Evolutionary conservation across 2,113 vertebrate species (phyloP).

Genomic region (Xerus inauris): DNA sequence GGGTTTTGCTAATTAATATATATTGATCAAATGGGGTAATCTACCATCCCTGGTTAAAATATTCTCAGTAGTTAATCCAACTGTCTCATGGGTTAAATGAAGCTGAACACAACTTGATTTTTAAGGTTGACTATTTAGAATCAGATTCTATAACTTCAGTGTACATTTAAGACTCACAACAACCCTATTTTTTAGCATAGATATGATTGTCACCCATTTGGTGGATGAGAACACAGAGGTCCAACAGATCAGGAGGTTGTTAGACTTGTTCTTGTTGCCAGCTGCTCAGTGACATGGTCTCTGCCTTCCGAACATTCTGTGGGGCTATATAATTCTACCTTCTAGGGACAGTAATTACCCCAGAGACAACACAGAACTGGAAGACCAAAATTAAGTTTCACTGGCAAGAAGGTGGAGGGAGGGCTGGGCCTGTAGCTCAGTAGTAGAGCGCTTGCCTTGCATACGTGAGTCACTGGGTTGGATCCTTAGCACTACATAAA

Average conservation of each 20-base stretch:
- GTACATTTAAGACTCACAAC: background rate
- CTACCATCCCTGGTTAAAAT: background rate
- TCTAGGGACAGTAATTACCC: background rate
- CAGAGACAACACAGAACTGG: background rate
- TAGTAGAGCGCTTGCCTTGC: no score
- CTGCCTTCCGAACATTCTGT: background rate
- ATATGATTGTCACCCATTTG: background rate
- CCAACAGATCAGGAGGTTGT: background rate
- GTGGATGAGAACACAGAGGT: background rate
- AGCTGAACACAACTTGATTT: background rate
- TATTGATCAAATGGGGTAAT: background rate
- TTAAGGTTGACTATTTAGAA: background rate
- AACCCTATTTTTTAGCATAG: background rate
- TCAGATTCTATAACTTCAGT: background rate
- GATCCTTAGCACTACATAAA: no score
- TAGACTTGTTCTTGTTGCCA: background rate
- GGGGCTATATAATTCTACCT: background rate
- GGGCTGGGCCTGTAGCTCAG: no score
- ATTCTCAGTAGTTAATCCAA: background rate
- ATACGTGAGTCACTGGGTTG: no score
- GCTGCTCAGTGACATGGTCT: background rate
- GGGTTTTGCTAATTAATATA: background rate
- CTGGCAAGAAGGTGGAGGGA: background rate
- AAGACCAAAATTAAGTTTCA: constrained; percentile 13
- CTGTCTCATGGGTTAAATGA: background rate